Percentiles rank a stretch among this genome's conserved stretches.
Evolutionary conservation across 2,797 vertebrate species (phyloP).

Genomic region (Syncerus caffer): DNA sequence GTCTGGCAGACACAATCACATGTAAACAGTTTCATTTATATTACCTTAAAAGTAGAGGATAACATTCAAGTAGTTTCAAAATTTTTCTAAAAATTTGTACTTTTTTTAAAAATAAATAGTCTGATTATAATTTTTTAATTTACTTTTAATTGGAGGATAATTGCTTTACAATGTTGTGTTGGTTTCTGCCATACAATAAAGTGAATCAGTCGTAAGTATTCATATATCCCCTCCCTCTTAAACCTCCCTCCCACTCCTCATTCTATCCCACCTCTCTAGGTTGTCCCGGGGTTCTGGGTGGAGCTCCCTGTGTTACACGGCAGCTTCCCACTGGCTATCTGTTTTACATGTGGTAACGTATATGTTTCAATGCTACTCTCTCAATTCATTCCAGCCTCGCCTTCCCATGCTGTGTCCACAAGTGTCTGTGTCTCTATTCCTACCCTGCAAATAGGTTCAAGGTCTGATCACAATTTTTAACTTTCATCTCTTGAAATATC

Average conservation of each 20-base stretch:
- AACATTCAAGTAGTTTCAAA: not conserved
- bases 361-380: not conserved
- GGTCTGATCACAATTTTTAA: conserved; percentile 2
- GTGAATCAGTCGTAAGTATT: not conserved
- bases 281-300: not conserved
- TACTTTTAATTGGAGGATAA: not conserved
- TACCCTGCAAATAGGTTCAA: not conserved
- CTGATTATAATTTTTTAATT: not conserved
- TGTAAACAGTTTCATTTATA: not conserved
- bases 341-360: not conserved
- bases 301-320: not conserved
- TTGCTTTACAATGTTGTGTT: not conserved
- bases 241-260: not conserved
- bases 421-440: not conserved
- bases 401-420: not conserved
- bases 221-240: not conserved
- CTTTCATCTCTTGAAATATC: conserved; percentile 2
- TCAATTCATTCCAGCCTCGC: not conserved
- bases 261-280: not conserved
- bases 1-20: not conserved
- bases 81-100: not conserved
- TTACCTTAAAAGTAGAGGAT: conserved; percentile 1
- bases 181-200: not conserved
- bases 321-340: not conserved
- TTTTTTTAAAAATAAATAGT: not conserved